Evolutionary conservation across 2,888 invertebrate species (phyloP).

Genomic region (Drosophila fulvimacula): DNA sequence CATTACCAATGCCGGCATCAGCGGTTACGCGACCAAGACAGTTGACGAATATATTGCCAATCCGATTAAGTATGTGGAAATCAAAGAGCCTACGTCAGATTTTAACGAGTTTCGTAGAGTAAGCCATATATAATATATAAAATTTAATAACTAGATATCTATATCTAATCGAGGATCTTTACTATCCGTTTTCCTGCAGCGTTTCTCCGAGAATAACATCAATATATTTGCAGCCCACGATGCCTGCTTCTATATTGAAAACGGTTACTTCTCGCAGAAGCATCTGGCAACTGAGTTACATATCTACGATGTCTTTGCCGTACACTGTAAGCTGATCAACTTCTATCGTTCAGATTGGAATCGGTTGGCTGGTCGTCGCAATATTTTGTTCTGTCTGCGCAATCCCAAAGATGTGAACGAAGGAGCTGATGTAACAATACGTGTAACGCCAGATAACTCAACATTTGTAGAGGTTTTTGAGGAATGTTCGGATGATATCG

Average conservation of each 20-base stretch:
- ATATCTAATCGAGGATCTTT: background rate
- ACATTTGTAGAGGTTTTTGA: conserved; percentile 81
- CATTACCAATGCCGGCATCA: conserved; percentile 69
- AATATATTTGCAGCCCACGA: conserved; percentile 83
- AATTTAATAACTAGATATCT: background rate
- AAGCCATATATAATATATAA: background rate
- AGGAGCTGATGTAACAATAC: conserved; percentile 57
- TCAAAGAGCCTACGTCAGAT: conserved; percentile 70
- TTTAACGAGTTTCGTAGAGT: conserved; percentile 72
- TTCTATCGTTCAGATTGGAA: conserved; percentile 80
- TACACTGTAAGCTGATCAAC: conserved; percentile 71
- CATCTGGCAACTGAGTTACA: conserved; percentile 80
- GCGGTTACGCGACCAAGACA: conserved; percentile 68
- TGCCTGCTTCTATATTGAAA: conserved; percentile 80
- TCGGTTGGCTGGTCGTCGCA: conserved; percentile 75
- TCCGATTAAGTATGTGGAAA: conserved; percentile 67
- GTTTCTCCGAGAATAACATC: conserved; percentile 68
- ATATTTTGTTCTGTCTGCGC: conserved; percentile 70
- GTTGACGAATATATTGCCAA: conserved; percentile 52
- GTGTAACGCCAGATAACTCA: conserved; percentile 78
- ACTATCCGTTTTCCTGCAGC: conserved; percentile 40
- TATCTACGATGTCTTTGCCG: conserved; percentile 74
- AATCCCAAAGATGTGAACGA: conserved; percentile 57
- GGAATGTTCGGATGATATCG: conserved; percentile 67
- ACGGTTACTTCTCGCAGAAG: conserved; percentile 81